Evolutionary conservation across 2,797 vertebrate species (phyloP).

Genomic region (Rousettus madagascariensis): DNA sequence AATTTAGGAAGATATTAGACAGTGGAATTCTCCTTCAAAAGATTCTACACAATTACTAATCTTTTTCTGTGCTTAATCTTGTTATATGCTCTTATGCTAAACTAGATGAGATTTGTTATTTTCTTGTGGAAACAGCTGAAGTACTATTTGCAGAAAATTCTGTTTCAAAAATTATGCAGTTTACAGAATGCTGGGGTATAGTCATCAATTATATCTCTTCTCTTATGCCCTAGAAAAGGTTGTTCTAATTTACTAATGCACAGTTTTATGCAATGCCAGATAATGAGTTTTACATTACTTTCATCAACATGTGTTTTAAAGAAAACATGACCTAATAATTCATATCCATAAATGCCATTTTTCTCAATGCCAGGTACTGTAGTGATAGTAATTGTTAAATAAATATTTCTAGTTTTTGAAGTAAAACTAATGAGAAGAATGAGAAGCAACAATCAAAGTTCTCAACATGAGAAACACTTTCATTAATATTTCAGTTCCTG

Average conservation of each 20-base stretch:
- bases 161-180: neutral
- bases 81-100: neutral
- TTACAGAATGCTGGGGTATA: neutral
- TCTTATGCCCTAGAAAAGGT: neutral
- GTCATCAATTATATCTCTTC: neutral
- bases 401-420: neutral
- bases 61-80: neutral
- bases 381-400: neutral
- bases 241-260: neutral
- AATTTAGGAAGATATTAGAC: neutral
- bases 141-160: neutral
- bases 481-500: neutral
- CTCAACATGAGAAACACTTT: neutral
- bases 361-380: neutral
- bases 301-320: neutral
- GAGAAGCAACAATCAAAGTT: neutral
- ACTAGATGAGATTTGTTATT: neutral
- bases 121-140: neutral
- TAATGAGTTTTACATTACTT: neutral
- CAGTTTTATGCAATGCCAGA: neutral
- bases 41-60: neutral
- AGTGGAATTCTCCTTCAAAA: neutral
- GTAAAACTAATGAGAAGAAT: neutral
- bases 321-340: neutral
- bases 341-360: neutral